Conservation (phyloP, 2,888 invertebrate genomes). For the Dinocampus coccinellae region DNA sequence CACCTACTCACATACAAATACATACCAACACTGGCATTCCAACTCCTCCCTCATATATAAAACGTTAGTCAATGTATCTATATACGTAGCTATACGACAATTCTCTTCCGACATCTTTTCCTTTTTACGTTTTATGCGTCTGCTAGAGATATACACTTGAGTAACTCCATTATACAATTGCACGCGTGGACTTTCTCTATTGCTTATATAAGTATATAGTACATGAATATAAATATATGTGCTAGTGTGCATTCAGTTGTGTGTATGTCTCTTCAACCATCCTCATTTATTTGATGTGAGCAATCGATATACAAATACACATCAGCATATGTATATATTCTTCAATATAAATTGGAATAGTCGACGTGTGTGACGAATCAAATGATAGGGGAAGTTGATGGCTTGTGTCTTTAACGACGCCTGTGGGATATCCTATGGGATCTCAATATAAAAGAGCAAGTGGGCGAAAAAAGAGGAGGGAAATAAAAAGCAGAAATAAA, state of each 20-base stretch:
- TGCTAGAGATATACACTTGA: constrained; percentile 37
- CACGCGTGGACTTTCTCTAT: constrained; percentile 18
- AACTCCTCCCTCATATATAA: neutral
- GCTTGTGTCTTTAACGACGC: neutral
- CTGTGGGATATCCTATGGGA: constrained; percentile 5
- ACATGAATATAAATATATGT: neutral
- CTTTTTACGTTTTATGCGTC: constrained; percentile 32
- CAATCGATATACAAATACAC: neutral
- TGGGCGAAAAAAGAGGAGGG: neutral
- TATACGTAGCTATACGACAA: neutral
- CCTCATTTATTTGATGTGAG: neutral
- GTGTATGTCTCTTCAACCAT: neutral
- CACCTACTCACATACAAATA: neutral
- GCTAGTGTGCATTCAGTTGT: neutral
- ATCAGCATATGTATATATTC: neutral
- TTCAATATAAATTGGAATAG: neutral
- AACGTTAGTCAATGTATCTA: neutral
- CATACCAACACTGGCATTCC: neutral
- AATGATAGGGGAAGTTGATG: neutral
- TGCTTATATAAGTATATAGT: neutral
- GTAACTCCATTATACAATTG: constrained; percentile 40
- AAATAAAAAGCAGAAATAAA: neutral
- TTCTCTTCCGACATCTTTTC: constrained; percentile 8
- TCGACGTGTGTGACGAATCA: constrained; percentile 1
- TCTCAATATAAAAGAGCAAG: neutral